Conservation (phyloP, 2,888 invertebrate species). For the Apocheima hispidaria region DNA sequence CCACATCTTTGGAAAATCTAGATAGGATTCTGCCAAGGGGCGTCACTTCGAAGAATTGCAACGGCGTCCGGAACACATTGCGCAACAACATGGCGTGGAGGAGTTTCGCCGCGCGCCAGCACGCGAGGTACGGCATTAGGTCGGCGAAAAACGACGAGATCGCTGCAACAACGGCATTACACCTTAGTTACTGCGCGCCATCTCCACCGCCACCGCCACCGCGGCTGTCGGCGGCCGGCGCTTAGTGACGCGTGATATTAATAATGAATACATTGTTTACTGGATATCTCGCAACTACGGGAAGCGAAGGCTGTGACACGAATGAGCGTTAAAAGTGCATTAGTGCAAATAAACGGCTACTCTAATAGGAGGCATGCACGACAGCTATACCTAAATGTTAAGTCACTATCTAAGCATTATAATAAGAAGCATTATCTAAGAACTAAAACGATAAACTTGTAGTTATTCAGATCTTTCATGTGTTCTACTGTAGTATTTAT, state of each 20-base stretch:
- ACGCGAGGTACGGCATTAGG: slow-evolving; percentile 89
- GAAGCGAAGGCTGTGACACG: slow-evolving; percentile 20
- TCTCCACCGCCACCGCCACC: slow-evolving; percentile 4
- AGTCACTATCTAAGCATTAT: slow-evolving; percentile 23
- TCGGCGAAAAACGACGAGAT: slow-evolving; percentile 88
- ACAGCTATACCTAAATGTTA: slow-evolving; percentile 15
- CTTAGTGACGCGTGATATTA: slow-evolving; percentile 41
- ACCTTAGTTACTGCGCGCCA: slow-evolving; percentile 44
- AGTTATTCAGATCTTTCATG: slow-evolving; percentile 18
- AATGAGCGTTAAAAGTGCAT: slow-evolving; percentile 22
- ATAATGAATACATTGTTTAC: slow-evolving; percentile 81
- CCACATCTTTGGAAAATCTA: slow-evolving; percentile 92
- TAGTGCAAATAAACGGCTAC: slow-evolving; percentile 32
- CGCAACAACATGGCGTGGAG: slow-evolving; percentile 87
- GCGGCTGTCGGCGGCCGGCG: not conserved
- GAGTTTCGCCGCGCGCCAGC: slow-evolving; percentile 88
- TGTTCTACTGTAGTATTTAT: slow-evolving; percentile 46
- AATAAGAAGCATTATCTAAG: slow-evolving; percentile 29
- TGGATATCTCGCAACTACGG: slow-evolving; percentile 31
- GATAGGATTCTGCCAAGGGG: slow-evolving; percentile 91
- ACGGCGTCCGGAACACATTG: slow-evolving; percentile 88
- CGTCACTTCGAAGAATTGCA: slow-evolving; percentile 92
- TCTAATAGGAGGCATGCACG: slow-evolving; percentile 44
- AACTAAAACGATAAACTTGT: slow-evolving; percentile 19
- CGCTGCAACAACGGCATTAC: slow-evolving; percentile 87